phyloP scores from a whole-genome alignment of 2,888 invertebrate species.

The Myathropa florea region DNA sequence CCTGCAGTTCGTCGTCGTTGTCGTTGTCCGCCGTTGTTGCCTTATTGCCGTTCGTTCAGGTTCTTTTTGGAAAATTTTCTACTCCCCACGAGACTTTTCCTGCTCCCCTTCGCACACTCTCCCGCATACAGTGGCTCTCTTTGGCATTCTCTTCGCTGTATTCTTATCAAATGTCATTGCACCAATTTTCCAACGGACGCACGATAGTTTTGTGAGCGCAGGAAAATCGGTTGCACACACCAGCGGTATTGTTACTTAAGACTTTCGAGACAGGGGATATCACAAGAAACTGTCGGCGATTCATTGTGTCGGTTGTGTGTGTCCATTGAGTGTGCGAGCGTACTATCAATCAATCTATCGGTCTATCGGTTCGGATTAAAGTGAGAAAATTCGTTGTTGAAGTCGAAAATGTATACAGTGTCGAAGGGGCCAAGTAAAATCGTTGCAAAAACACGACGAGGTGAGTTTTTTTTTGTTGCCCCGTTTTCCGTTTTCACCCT shows the following conservation, averaged over 20 bases:
- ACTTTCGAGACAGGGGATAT: neutral
- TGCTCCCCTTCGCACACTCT: neutral
- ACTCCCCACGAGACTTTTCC: neutral
- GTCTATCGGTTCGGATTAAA: neutral
- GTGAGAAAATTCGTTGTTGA: neutral
- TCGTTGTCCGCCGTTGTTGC: conserved; percentile 15
- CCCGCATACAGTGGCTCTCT: neutral
- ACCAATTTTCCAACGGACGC: conserved; percentile 45
- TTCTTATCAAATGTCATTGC: conserved; percentile 62
- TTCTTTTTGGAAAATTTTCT: neutral
- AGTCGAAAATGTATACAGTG: conserved; percentile 88
- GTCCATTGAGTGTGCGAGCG: too few species aligned
- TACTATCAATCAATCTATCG: neutral
- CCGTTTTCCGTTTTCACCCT: neutral
- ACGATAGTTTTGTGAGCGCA: neutral
- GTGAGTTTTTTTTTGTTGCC: conserved; percentile 80
- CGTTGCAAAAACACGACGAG: conserved; percentile 92
- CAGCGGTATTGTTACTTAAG: conserved; percentile 12
- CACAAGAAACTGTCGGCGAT: neutral
- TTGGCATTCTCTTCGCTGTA: neutral
- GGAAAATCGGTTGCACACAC: conserved; percentile 47
- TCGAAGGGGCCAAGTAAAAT: conserved; percentile 94
- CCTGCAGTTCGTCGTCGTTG: conserved; percentile 18
- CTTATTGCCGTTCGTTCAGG: conserved; percentile 3
- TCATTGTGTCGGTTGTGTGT: neutral